These are phyloP conservation scores for Acridotheres tristis DNA, from an alignment of 2,797 vertebrate species.

Conservation along the genomic window DNA sequence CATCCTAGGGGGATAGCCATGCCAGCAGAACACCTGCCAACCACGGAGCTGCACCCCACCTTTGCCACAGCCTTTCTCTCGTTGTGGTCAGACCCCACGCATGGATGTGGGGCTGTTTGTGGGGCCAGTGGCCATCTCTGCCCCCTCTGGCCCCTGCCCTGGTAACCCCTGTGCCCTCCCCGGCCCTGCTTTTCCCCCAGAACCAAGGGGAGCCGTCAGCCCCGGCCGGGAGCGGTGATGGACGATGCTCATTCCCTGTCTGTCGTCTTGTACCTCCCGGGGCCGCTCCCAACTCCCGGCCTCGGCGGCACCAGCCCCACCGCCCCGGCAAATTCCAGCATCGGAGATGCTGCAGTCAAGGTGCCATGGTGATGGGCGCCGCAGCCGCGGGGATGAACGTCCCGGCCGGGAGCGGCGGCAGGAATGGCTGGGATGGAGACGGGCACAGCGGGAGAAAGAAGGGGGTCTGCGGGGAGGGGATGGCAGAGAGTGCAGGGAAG, in stretches of 20 bases:
- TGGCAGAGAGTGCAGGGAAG: neutral
- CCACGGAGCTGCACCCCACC: accelerated
- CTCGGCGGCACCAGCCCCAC: constrained; percentile 12
- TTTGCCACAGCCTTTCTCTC: neutral
- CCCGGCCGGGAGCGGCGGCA: neutral
- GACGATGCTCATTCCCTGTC: constrained; percentile 56
- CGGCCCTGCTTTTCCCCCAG: neutral
- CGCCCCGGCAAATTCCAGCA: constrained; percentile 38
- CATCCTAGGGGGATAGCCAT: accelerated
- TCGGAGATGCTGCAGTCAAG: constrained; percentile 2
- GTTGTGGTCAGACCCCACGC: neutral
- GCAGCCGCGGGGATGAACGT: neutral
- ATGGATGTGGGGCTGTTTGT: neutral
- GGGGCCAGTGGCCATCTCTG: neutral
- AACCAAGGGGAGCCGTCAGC: constrained; percentile 46
- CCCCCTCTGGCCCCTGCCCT: neutral
- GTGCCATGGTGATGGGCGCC: constrained; percentile 54
- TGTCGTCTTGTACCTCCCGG: constrained; percentile 42
- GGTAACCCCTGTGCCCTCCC: constrained; percentile 21
- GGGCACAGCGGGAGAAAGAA: neutral
- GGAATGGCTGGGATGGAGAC: neutral
- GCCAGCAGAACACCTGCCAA: neutral
- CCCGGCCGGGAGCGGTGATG: constrained; percentile 33
- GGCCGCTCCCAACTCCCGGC: constrained; percentile 18
- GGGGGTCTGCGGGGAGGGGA: neutral